Base-by-base conservation (phyloP, 1,140 invertebrate genomes). In the Coenobita brevimanus region DNA sequence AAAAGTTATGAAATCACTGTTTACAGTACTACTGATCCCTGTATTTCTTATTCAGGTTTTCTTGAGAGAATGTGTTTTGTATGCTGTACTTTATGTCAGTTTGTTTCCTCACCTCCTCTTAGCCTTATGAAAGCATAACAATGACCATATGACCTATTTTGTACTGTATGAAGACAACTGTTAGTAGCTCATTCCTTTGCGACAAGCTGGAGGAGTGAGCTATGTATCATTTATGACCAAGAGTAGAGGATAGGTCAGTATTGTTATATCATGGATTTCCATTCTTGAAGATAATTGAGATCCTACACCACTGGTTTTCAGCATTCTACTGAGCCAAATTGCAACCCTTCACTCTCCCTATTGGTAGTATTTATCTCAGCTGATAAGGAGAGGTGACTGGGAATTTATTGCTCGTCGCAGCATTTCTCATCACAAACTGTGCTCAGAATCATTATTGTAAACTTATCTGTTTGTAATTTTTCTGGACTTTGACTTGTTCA, bases 1-100 rank as follows among this genome's bases (percentile, higher is more conserved):
- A 80, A 87, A 87, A 38, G 62, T 85, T 81, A 81, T 80, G 64
- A 60, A 87, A 87, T 80, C 85, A 87, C 85, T 87, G 64, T 87
- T 33, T 2, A 71, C 17, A 33, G 69, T 80, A 87, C 85, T 87
- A 87, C 79, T 78, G 27, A 86, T 86, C 62, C 84, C 64, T 86
- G 84, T 79, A 80, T 87, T 87, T 86, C 81, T 67, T 86, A 71
- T 60, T 87, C 62, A 80, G 30, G 71, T 87, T 73, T 69, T n/a
- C n/a, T 41, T 54, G 57, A 64, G 50, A 83, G 46, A 79, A 79
- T 50, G 46, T 50, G 46, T 50, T 50, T 50, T 73, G 69, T 83
- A 71, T 83, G 36, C 27, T 81, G 36, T 87, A 80, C 80, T 87
- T 87, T 87, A 64, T 87, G 78, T 81, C 78, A 57, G 80, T 43